Conservation (phyloP, 2,797 vertebrate species). For the Pseudotriccus pelzelni region DNA sequence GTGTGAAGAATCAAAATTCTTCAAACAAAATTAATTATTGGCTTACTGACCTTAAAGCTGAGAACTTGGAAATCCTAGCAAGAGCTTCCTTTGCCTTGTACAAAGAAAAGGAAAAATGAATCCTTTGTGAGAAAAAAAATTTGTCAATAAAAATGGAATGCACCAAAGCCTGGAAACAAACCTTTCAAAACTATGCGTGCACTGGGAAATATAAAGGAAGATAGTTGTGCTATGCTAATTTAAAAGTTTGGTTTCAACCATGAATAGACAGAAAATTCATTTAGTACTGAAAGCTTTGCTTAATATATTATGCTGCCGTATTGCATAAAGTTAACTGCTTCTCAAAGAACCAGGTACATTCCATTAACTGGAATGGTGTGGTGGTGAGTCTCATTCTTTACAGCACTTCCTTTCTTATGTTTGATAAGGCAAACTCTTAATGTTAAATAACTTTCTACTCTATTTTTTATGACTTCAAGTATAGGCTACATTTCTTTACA, state of each 20-base stretch:
- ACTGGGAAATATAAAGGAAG: not conserved
- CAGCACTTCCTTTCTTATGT: not conserved
- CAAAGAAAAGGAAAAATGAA: not conserved
- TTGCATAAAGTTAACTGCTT: not conserved
- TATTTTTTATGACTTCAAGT: not conserved
- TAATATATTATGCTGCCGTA: not conserved
- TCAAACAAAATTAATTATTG: not conserved
- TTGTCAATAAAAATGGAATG: not conserved
- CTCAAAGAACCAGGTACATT: not conserved
- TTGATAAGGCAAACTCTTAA: not conserved
- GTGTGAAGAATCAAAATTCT: not conserved
- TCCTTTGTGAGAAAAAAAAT: not conserved
- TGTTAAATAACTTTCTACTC: conserved; percentile 10
- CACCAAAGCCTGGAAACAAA: not conserved
- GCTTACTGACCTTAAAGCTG: not conserved
- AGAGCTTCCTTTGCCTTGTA: not conserved
- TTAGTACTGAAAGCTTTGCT: not conserved
- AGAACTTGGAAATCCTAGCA: not conserved
- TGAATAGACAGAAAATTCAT: not conserved
- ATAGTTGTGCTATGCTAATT: not conserved
- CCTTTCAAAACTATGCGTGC: not conserved
- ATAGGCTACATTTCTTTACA: not conserved
- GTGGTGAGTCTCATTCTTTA: not conserved
- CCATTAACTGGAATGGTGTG: not conserved
- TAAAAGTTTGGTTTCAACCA: not conserved